phyloP scores from a whole-genome alignment of 2,797 vertebrate genomes.

The Urosaurus nigricauda region DNA sequence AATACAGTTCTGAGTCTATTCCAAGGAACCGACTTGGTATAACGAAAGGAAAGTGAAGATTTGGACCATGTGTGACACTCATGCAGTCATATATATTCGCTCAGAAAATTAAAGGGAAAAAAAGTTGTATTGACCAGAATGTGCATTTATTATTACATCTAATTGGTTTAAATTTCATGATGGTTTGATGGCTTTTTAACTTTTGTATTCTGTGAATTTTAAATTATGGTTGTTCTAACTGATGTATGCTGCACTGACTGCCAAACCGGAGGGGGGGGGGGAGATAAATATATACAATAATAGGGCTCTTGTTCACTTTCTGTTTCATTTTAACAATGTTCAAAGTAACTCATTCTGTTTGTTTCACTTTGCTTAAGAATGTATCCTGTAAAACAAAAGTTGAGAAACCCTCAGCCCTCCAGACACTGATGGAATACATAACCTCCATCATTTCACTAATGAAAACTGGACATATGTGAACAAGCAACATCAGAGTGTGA shows the following conservation, averaged over 20 bases:
- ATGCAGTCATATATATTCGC: background rate
- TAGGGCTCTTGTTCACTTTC: background rate
- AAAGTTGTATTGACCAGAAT: background rate
- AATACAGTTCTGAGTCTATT: background rate
- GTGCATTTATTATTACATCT: background rate
- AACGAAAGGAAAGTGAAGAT: background rate
- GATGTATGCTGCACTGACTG: too few relatives aligned
- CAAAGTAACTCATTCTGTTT: background rate
- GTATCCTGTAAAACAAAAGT: background rate
- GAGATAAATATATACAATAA: too few relatives aligned
- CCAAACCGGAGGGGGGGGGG: too few relatives aligned
- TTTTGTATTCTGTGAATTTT: too few relatives aligned
- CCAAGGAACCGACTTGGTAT: background rate
- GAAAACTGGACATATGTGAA: too few relatives aligned
- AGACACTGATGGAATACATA: too few relatives aligned
- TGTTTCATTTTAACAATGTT: background rate
- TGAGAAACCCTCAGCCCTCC: too few relatives aligned
- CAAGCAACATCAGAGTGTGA: too few relatives aligned
- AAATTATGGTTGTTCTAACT: too few relatives aligned
- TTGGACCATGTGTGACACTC: background rate
- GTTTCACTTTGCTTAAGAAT: background rate
- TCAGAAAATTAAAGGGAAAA: background rate
- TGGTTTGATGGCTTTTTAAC: too few relatives aligned
- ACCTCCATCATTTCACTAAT: too few relatives aligned
- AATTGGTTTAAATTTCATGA: too few relatives aligned